A percentile compares a stretch with the other conserved stretches of the same genome.
Conservation (phyloP, 2,113 vertebrate genomes). For the Heterochromis multidens region DNA sequence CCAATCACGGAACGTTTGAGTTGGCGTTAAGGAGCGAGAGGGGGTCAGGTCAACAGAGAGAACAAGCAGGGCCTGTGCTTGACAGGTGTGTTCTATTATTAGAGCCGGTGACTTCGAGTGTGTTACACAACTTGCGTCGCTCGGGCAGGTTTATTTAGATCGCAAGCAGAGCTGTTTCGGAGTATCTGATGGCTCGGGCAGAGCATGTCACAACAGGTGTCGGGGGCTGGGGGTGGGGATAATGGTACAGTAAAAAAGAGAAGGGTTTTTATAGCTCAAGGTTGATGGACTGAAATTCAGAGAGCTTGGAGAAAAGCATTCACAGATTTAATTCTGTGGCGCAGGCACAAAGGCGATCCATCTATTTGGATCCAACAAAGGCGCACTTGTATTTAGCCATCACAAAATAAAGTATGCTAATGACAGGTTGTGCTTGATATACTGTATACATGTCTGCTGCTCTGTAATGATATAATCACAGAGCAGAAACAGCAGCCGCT, state of each 20-base stretch:
- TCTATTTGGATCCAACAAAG: slow-evolving; percentile 40
- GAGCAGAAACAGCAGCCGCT: slow-evolving; percentile 76
- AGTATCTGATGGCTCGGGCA: slow-evolving; percentile 68
- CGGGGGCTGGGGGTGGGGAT: slow-evolving; percentile 42
- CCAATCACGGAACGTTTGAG: slow-evolving; percentile 49
- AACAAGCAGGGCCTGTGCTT: slow-evolving; percentile 67
- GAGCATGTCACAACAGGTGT: slow-evolving; percentile 69
- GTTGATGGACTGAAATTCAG: slow-evolving; percentile 40
- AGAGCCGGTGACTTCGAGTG: slow-evolving; percentile 59
- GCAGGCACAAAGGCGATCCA: slow-evolving; percentile 29
- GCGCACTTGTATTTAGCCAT: slow-evolving; percentile 50
- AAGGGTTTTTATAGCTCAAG: slow-evolving; percentile 54
- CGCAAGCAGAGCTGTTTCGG: slow-evolving; percentile 22
- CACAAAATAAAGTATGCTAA: slow-evolving; percentile 80
- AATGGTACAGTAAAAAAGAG: slow-evolving; percentile 55
- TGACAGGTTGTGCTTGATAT: slow-evolving; percentile 83
- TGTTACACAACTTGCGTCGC: slow-evolving; percentile 68
- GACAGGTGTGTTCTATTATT: slow-evolving; percentile 75
- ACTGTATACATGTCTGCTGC: slow-evolving; percentile 85
- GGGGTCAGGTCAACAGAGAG: slow-evolving; percentile 54
- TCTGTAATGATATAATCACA: slow-evolving; percentile 88
- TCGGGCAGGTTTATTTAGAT: slow-evolving; percentile 62
- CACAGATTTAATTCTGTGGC: slow-evolving; percentile 13
- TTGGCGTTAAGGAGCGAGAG: slow-evolving; percentile 42
- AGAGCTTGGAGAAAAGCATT: slow-evolving; percentile 4